Evolutionary conservation across 2,113 vertebrate genomes (phyloP).

Genomic region (Psephotus haematonotus): DNA sequence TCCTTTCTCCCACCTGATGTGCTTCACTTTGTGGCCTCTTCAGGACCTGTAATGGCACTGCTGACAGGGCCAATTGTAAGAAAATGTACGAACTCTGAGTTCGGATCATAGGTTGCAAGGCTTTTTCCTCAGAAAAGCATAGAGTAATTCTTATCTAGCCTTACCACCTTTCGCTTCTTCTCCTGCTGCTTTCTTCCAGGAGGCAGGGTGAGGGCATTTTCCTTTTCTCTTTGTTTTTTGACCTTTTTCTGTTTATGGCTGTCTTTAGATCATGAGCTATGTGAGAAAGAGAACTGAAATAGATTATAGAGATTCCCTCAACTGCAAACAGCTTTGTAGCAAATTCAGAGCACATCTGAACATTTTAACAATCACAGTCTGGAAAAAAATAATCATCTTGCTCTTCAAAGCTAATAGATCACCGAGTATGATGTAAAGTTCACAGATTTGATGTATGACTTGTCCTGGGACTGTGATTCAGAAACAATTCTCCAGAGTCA

Average conservation of each 20-base stretch:
- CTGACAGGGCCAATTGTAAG: background rate
- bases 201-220: background rate
- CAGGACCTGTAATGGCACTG: background rate
- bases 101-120: background rate
- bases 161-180: background rate
- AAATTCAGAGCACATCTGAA: background rate
- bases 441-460: background rate
- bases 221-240: background rate
- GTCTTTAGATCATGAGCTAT: background rate
- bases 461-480: background rate
- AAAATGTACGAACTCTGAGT: background rate
- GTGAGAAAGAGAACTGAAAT: background rate
- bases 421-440: background rate
- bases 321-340: background rate
- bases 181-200: background rate
- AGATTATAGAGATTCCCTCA: background rate
- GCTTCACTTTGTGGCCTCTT: background rate
- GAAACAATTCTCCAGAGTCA: background rate
- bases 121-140: background rate
- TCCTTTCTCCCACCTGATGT: background rate
- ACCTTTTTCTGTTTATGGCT: background rate
- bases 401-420: constrained; percentile 3
- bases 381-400: background rate
- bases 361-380: background rate
- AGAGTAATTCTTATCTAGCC: background rate